Evolutionary conservation across 2,888 invertebrate genomes (phyloP).

Genomic region (Drosophila pegasa): DNA sequence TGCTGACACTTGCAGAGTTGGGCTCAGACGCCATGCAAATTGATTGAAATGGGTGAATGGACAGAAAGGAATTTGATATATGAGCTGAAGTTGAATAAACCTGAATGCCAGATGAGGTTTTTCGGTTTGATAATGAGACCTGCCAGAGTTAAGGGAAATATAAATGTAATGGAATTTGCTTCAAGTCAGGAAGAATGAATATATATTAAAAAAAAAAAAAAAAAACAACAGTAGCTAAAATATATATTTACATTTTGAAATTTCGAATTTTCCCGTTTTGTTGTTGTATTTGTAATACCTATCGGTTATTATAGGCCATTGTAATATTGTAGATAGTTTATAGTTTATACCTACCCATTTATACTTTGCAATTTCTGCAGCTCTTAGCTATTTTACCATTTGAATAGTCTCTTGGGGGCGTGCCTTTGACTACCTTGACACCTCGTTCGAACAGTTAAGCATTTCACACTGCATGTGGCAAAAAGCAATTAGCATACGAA

Average conservation of each 20-base stretch:
- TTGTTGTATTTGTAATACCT: too few relatives aligned
- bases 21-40: conserved; percentile 13
- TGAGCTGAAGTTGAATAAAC: neutral
- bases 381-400: neutral
- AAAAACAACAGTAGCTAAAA: too few relatives aligned
- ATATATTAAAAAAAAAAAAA: neutral
- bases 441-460: conserved; percentile 4
- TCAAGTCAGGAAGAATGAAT: neutral
- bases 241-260: neutral
- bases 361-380: neutral
- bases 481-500: conserved; percentile 51
- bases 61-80: neutral
- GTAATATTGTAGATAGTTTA: too few relatives aligned
- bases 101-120: neutral
- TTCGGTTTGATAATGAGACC: neutral
- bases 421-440: conserved; percentile 8
- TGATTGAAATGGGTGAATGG: conserved; percentile 21
- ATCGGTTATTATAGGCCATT: too few relatives aligned
- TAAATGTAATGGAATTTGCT: neutral
- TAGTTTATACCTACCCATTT: neutral
- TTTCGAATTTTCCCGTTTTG: too few relatives aligned
- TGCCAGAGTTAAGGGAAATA: neutral
- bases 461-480: conserved; percentile 16
- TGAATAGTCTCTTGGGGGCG: neutral
- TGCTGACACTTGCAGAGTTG: conserved; percentile 35